Conservation (phyloP, 2,113 vertebrate species). For the Cromileptes altivelis region DNA sequence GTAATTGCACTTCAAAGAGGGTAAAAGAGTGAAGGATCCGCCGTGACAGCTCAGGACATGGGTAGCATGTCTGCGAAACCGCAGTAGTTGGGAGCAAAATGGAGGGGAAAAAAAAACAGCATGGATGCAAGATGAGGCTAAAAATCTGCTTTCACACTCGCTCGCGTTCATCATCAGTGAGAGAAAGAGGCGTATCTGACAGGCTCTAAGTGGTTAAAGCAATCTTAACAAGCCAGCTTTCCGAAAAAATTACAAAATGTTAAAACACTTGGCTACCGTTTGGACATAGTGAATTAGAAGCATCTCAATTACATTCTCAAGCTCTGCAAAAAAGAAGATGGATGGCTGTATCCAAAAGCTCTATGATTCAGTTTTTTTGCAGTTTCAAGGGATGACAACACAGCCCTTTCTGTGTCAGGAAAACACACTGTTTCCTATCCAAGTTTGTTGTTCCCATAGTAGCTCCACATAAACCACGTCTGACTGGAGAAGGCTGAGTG, state of each 20-base stretch:
- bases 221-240: constrained; percentile 55
- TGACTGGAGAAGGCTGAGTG: constrained; percentile 55
- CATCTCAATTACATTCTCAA: constrained; percentile 34
- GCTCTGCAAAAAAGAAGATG: constrained; percentile 21
- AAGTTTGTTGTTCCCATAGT: constrained; percentile 49
- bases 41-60: constrained; percentile 60
- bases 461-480: constrained; percentile 64
- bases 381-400: constrained; percentile 50
- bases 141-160: constrained; percentile 57
- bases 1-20: constrained; percentile 69
- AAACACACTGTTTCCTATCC: constrained; percentile 39
- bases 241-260: constrained; percentile 34
- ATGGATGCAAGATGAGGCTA: constrained; percentile 34
- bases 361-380: constrained; percentile 39
- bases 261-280: constrained; percentile 45
- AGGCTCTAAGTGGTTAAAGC: constrained; percentile 47
- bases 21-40: constrained; percentile 50
- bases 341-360: constrained; percentile 27
- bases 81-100: background rate
- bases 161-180: constrained; percentile 38
- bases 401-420: constrained; percentile 18
- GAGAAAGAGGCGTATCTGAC: constrained; percentile 50
- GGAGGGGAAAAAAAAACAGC: background rate
- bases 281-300: constrained; percentile 50
- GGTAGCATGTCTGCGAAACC: constrained; percentile 41